Base-by-base conservation (phyloP, 2,888 invertebrate genomes). In the Ischnura elegans region DNA sequence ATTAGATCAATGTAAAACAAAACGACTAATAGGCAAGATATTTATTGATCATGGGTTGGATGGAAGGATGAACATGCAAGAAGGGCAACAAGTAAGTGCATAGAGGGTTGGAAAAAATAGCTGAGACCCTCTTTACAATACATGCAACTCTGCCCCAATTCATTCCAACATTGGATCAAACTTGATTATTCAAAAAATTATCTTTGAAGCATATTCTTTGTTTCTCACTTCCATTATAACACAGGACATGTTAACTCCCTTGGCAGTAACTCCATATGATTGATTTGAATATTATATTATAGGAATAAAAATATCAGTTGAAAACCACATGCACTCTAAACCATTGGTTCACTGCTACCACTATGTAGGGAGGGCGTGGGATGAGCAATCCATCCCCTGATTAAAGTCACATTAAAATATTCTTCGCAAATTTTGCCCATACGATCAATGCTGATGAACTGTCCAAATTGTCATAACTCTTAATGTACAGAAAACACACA, bases 261-360 rank as follows among this genome's bases (percentile, higher is more conserved):
- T 90, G 90, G 90, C 90, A 90, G 90, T 90, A 86, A 86, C 86
- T 86, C 86, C 90, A 90, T 90, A 61, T 66, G 61, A 55, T 90
- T 61, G 61, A 90, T 90, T 66, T 90, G 42, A 90, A 90, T 47
- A 86, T 45, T 46, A 86, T 86, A 46, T 66, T 66, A n/a, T 51
- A 90, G 61, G 55, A 90, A 43, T 90, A 61, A 90, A 90, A 90
- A 90, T 90, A 90, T 90, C 90, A 90, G 90, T 90, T 90, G 90
- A 90, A 90, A 90, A 90, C 61, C 61, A 90, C 90, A 90, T 90
- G 66, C 90, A 90, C 61, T 87, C 55, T 90, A 90, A 90, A 90
- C 61, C 42, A 66, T 61, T 61, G 61, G 42, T 61, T 90, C 61
- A 43, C 47, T 43, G 43, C 61, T 43, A 55, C 55, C 47, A 46